These are phyloP conservation scores for Meloe dianella DNA, from an alignment of 2,888 invertebrate species.

Conservation along the genomic window DNA sequence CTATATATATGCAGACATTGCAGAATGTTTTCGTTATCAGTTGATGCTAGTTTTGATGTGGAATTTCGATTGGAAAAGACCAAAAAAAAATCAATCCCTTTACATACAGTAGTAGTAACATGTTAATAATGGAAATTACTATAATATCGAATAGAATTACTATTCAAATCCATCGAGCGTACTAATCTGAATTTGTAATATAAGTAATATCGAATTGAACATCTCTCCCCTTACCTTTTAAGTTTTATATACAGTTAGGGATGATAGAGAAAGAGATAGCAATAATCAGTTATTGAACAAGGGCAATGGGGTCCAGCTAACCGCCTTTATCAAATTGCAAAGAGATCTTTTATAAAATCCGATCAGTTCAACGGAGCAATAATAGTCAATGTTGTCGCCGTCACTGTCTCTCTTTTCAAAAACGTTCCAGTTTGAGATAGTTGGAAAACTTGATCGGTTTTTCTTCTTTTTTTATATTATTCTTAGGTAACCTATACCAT, in stretches of 20 bases:
- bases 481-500: no score
- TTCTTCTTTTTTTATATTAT: no score
- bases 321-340: slow-evolving; percentile 58
- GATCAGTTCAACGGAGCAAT: slow-evolving; percentile 53
- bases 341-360: slow-evolving; percentile 58
- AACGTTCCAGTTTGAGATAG: background rate
- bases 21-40: slow-evolving; percentile 14
- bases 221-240: slow-evolving; percentile 45
- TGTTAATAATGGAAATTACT: slow-evolving; percentile 22
- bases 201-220: slow-evolving; percentile 51
- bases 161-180: slow-evolving; percentile 40
- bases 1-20: slow-evolving; percentile 2
- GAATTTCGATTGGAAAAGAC: background rate
- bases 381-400: slow-evolving; percentile 48
- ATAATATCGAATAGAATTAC: slow-evolving; percentile 22
- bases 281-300: slow-evolving; percentile 50
- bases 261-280: slow-evolving; percentile 19
- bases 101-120: background rate
- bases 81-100: background rate
- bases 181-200: slow-evolving; percentile 53
- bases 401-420: background rate
- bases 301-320: slow-evolving; percentile 53
- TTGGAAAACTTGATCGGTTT: background rate
- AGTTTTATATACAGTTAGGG: background rate
- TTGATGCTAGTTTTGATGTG: background rate